A percentile compares a stretch with the other conserved stretches of the same genome.
Conservation (phyloP, 2,113 vertebrate species). For the Entomyzon cyanotis region DNA sequence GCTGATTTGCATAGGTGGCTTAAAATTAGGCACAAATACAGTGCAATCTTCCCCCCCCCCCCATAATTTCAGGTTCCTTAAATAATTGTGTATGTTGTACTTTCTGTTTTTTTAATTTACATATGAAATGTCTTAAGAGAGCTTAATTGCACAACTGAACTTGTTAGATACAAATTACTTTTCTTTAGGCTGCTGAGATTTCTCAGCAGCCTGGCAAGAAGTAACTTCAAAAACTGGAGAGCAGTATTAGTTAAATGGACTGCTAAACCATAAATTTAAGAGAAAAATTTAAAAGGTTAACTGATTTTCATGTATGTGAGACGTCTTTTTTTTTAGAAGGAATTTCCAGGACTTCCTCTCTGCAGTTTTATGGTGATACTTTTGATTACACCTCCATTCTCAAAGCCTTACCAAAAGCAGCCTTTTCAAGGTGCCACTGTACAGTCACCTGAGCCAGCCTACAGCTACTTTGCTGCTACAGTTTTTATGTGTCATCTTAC, state of each 20-base stretch:
- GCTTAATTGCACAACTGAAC: neutral
- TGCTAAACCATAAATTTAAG: neutral
- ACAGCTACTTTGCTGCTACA: neutral
- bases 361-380: neutral
- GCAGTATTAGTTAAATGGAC: neutral
- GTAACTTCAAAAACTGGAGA: neutral
- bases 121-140: neutral
- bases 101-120: neutral
- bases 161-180: neutral
- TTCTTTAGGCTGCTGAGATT: neutral
- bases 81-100: neutral
- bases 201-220: neutral
- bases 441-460: neutral
- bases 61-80: neutral
- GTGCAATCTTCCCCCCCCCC: neutral
- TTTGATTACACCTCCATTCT: neutral
- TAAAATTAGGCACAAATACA: neutral
- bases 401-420: neutral
- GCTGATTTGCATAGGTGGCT: neutral
- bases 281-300: neutral
- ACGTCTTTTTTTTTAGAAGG: neutral
- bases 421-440: neutral
- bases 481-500: neutral
- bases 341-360: neutral
- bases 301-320: neutral